phyloP scores from a whole-genome alignment of 2,113 vertebrate species.

The Brachyhypopomus gauderio region DNA sequence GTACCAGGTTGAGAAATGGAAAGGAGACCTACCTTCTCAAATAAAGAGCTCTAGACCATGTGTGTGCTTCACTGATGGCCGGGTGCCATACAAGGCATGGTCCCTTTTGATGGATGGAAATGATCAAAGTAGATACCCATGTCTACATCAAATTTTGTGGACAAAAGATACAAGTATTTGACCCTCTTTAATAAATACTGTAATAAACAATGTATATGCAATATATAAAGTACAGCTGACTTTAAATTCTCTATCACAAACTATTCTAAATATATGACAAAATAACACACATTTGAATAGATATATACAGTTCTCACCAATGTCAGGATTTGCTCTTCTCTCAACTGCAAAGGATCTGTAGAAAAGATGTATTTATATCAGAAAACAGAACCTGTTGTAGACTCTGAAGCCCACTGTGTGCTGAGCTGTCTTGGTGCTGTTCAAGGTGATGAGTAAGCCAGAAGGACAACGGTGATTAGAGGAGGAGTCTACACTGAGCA shows the following conservation, averaged over 20 bases:
- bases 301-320: constrained; percentile 25
- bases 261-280: not conserved
- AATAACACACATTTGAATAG: not conserved
- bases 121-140: not conserved
- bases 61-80: not conserved
- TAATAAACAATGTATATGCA: not conserved
- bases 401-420: not conserved
- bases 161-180: not conserved
- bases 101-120: not conserved
- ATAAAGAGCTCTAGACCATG: not conserved
- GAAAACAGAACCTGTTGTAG: constrained; percentile 7
- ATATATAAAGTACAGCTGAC: not conserved
- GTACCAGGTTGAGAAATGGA: not conserved
- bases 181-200: not conserved
- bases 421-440: constrained; percentile 3
- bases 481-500: constrained; percentile 43
- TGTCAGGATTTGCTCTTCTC: not conserved
- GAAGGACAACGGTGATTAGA: constrained; percentile 33
- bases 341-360: constrained; percentile 3
- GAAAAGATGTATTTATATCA: not conserved
- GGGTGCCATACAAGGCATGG: not conserved
- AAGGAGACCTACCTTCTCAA: constrained; percentile 28
- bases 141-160: constrained; percentile 7
- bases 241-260: not conserved
- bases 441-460: constrained; percentile 40